These are phyloP conservation scores for Strix uralensis DNA, from an alignment of 2,113 vertebrate species.

Conservation along the genomic window DNA sequence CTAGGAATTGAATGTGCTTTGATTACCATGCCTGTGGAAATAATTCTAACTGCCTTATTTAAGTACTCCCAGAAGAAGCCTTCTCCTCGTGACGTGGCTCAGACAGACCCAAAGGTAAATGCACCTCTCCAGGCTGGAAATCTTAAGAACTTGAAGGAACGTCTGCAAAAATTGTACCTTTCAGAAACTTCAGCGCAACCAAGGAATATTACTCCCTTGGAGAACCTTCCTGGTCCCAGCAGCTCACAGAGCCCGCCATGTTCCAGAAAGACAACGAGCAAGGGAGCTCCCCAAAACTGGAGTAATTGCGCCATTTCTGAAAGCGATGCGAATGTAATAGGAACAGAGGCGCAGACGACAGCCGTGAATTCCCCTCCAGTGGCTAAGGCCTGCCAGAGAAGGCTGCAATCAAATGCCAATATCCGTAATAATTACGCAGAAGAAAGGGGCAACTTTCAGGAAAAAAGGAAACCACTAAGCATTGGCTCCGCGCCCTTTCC, in stretches of 20 bases:
- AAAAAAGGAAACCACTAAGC: background rate
- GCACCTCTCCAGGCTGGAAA: background rate
- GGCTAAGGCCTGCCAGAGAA: background rate
- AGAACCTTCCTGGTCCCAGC: background rate
- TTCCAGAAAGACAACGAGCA: background rate
- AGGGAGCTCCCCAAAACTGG: background rate
- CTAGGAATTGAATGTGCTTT: conserved; percentile 68
- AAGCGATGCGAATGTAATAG: conserved; percentile 19
- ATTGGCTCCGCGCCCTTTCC: background rate
- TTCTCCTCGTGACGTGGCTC: background rate
- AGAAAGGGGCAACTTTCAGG: background rate
- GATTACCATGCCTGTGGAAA: conserved; percentile 57
- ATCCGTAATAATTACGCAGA: accelerated
- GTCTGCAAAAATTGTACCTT: background rate
- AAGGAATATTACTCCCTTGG: background rate
- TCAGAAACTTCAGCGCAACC: background rate
- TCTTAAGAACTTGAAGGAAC: background rate
- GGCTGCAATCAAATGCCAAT: background rate
- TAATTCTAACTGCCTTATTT: conserved; percentile 60
- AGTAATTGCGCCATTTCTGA: conserved; percentile 5
- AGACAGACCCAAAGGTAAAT: background rate
- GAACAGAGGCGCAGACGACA: background rate
- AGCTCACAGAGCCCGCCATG: background rate
- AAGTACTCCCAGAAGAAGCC: conserved; percentile 44
- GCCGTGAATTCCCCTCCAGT: accelerated